Evolutionary conservation across 2,113 vertebrate genomes (phyloP).

Genomic region (Albula goreensis): DNA sequence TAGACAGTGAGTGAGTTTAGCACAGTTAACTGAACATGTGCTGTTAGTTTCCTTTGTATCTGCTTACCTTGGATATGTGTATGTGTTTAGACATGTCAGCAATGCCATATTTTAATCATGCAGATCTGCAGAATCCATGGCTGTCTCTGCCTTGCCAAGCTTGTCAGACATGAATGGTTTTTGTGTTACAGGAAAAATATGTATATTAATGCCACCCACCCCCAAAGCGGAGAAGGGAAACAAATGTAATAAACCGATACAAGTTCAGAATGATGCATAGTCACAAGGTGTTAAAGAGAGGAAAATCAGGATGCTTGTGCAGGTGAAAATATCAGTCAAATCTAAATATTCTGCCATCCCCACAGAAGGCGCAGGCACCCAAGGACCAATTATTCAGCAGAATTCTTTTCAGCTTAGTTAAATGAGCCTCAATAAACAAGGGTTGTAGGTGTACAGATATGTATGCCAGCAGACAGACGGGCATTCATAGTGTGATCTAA

Average conservation of each 20-base stretch:
- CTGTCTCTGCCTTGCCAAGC: background rate
- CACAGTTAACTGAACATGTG: background rate
- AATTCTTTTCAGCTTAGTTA: background rate
- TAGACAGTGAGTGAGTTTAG: background rate
- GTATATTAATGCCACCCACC: background rate
- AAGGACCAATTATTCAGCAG: constrained; percentile 6
- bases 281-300: background rate
- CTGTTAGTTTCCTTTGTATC: no score
- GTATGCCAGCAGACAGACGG: background rate
- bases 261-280: background rate
- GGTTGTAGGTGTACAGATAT: constrained; percentile 4
- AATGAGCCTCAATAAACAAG: background rate
- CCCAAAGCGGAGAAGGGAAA: background rate
- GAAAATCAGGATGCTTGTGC: background rate
- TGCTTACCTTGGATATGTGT: background rate
- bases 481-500: background rate
- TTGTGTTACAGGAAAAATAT: background rate
- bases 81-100: background rate
- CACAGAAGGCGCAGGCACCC: background rate
- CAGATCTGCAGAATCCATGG: background rate
- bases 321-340: background rate
- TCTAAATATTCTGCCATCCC: background rate
- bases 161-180: background rate
- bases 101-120: background rate
- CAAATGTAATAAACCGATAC: no score